phyloP scores from a whole-genome alignment of 2,888 invertebrate species.

The Xanthia icteritia region DNA sequence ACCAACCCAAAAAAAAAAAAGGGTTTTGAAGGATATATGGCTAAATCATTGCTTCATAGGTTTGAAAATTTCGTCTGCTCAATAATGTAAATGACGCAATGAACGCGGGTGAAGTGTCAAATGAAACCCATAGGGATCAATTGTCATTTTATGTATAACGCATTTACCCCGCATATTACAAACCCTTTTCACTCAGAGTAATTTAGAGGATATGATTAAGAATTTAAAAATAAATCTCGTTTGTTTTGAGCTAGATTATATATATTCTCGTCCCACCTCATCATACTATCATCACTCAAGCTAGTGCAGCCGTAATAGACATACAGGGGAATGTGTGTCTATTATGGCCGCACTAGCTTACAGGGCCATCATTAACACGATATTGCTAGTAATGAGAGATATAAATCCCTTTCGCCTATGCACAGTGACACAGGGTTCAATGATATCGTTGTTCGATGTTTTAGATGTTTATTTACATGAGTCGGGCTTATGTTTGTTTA shows the following conservation, averaged over 20 bases:
- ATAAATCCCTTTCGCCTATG: slow-evolving; percentile 65
- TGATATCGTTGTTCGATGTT: slow-evolving; percentile 24
- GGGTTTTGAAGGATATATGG: too few relatives aligned
- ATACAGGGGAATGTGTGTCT: too few relatives aligned
- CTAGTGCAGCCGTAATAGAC: too few relatives aligned
- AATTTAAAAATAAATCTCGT: slow-evolving; percentile 11
- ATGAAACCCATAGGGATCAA: too few relatives aligned
- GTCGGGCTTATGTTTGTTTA: background rate
- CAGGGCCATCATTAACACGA: slow-evolving; percentile 80
- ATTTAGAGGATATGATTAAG: background rate
- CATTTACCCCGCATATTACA: background rate
- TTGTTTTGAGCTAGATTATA: too few relatives aligned
- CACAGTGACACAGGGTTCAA: slow-evolving; percentile 4
- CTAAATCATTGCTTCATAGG: too few relatives aligned
- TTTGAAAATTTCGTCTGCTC: too few relatives aligned
- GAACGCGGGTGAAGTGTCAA: too few relatives aligned
- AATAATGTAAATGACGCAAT: too few relatives aligned
- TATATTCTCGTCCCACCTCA: slow-evolving; percentile 5
- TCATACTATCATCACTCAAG: too few relatives aligned
- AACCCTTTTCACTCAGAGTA: background rate
- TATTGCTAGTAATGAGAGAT: slow-evolving; percentile 81
- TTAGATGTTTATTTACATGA: slow-evolving; percentile 28
- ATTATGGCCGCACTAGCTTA: slow-evolving; percentile 71
- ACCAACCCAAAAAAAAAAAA: too few relatives aligned
- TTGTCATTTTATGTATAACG: too few relatives aligned